Conservation (phyloP, 2,797 vertebrate genomes). For the Myiotriccus ornatus region DNA sequence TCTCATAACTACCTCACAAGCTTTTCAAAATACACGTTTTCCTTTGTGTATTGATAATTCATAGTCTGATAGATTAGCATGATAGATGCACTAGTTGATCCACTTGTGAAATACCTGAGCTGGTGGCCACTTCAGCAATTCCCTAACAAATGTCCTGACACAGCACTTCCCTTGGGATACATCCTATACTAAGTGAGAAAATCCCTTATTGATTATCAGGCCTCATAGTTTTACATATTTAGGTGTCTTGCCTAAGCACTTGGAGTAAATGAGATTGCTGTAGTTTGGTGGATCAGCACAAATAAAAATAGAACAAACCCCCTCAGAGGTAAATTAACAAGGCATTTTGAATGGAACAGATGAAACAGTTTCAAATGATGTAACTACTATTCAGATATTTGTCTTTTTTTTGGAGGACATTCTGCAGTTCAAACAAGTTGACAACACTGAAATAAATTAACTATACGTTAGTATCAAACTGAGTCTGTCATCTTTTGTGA, state of each 20-base stretch:
- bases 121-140: background rate
- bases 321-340: background rate
- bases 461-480: background rate
- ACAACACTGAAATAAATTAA: background rate
- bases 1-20: background rate
- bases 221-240: background rate
- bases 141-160: background rate
- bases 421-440: background rate
- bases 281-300: background rate
- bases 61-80: background rate
- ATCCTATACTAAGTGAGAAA: background rate
- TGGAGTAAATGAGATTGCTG: background rate
- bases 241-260: background rate
- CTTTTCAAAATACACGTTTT: background rate
- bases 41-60: background rate
- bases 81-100: background rate
- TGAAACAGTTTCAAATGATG: background rate
- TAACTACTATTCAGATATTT: background rate
- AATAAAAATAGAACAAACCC: background rate
- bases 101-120: background rate
- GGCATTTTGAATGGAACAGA: background rate
- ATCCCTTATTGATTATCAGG: background rate
- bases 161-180: background rate
- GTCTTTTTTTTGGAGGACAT: background rate
- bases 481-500: background rate